Evolutionary conservation across 1,140 invertebrate species (phyloP).

Genomic region (Aphelenchoides avenae): DNA sequence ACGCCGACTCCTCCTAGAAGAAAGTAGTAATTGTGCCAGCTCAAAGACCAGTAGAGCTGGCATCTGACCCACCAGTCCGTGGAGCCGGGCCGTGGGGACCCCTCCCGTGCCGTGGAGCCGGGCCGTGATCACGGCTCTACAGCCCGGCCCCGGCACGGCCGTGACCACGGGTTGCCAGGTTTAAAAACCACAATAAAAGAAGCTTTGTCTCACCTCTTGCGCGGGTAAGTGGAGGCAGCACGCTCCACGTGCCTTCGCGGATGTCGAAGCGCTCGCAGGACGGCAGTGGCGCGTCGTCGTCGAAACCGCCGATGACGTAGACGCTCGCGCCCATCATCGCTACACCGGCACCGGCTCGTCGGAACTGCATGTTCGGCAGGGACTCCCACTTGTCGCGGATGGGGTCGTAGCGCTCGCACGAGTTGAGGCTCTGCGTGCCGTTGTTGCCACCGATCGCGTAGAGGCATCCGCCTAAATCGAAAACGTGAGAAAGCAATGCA

Average conservation of each 20-base stretch:
- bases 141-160: too few species aligned
- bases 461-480: slow-evolving; percentile 64
- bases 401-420: slow-evolving; percentile 73
- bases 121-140: too few species aligned
- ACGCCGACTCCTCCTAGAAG: slow-evolving; percentile 47
- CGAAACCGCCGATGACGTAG: slow-evolving; percentile 86
- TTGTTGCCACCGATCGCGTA: slow-evolving; percentile 78
- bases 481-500: neutral
- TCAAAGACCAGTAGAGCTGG: neutral
- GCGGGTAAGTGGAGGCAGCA: slow-evolving; percentile 75
- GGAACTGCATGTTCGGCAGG: slow-evolving; percentile 35
- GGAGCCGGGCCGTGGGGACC: too few species aligned
- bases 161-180: too few species aligned
- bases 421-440: slow-evolving; percentile 74
- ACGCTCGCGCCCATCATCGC: slow-evolving; percentile 63
- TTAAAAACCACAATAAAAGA: too few species aligned
- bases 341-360: slow-evolving; percentile 47
- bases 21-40: neutral
- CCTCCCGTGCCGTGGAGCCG: too few species aligned
- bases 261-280: slow-evolving; percentile 77
- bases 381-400: slow-evolving; percentile 83
- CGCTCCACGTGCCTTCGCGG: slow-evolving; percentile 76
- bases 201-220: slow-evolving; percentile 64
- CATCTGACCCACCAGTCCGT: too few species aligned
- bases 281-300: slow-evolving; percentile 80